Conservation (phyloP, 2,888 invertebrate genomes). For the Glaucopsyche alexis region DNA sequence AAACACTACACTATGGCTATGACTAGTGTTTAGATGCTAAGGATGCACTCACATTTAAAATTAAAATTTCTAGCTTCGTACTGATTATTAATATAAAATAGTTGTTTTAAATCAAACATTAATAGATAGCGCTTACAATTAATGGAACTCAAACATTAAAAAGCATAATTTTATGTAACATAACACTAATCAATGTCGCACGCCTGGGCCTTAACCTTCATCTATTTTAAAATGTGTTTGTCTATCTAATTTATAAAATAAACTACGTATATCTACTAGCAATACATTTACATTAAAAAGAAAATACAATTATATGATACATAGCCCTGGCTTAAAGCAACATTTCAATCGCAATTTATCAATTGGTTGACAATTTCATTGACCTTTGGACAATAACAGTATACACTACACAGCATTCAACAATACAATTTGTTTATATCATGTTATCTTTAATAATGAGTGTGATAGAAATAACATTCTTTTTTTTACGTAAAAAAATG, state of each 20-base stretch:
- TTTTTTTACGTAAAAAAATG: not conserved
- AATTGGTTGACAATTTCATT: slow-evolving; percentile 35
- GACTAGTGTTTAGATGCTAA: not conserved
- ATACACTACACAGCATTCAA: slow-evolving; percentile 30
- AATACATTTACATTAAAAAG: not conserved
- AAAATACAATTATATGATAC: not conserved
- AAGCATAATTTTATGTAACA: slow-evolving; percentile 21
- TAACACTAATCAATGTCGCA: slow-evolving; percentile 51
- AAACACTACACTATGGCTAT: not conserved
- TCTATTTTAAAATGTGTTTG: slow-evolving; percentile 46
- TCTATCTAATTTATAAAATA: not conserved
- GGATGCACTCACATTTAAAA: not conserved
- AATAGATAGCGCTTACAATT: not conserved
- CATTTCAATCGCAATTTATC: too few species aligned
- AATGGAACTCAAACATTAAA: not conserved
- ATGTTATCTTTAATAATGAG: not conserved
- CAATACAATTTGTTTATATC: slow-evolving; percentile 23
- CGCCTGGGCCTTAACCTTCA: slow-evolving; percentile 64
- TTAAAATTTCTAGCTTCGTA: not conserved
- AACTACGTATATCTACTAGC: not conserved
- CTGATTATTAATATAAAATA: not conserved
- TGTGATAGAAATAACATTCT: not conserved
- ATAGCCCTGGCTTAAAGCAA: not conserved
- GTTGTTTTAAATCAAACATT: not conserved
- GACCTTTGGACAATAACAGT: slow-evolving; percentile 44